Evolutionary conservation across 2,888 invertebrate genomes (phyloP).

Genomic region (Strigamia transsilvanica): DNA sequence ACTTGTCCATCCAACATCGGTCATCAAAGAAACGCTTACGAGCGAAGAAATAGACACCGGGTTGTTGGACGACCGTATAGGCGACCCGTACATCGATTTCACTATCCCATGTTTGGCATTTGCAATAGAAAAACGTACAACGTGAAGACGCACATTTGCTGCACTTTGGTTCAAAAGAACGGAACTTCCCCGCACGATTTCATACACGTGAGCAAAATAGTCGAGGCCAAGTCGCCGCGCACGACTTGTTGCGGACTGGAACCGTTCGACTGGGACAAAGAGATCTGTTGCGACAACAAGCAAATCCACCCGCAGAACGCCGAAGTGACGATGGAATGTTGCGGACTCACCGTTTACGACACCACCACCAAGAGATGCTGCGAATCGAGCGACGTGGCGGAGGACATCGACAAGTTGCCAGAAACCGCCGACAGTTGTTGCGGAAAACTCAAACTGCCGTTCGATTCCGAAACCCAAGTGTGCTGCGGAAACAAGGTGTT

Average conservation of each 20-base stretch:
- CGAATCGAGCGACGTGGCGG: not conserved
- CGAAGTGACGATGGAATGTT: not conserved
- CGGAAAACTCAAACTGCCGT: not conserved
- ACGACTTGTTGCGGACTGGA: not conserved
- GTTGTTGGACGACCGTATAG: not conserved
- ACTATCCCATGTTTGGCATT: not conserved
- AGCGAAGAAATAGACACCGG: not conserved
- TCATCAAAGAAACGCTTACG: too few relatives aligned
- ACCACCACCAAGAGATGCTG: not conserved
- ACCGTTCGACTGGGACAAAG: not conserved
- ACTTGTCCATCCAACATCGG: not conserved
- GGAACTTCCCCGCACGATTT: not conserved
- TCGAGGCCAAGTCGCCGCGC: not conserved
- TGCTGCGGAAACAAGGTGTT: not conserved
- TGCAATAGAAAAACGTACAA: not conserved
- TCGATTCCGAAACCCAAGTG: not conserved
- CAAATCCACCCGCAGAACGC: not conserved
- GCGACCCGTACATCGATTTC: not conserved
- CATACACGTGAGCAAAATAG: not conserved
- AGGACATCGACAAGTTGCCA: not conserved
- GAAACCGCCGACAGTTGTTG: not conserved
- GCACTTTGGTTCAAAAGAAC: not conserved
- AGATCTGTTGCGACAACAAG: not conserved
- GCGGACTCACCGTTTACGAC: not conserved
- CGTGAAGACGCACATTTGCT: not conserved